These are phyloP conservation scores for Xanthia togata DNA, from an alignment of 2,888 invertebrate genomes.

Conservation along the genomic window DNA sequence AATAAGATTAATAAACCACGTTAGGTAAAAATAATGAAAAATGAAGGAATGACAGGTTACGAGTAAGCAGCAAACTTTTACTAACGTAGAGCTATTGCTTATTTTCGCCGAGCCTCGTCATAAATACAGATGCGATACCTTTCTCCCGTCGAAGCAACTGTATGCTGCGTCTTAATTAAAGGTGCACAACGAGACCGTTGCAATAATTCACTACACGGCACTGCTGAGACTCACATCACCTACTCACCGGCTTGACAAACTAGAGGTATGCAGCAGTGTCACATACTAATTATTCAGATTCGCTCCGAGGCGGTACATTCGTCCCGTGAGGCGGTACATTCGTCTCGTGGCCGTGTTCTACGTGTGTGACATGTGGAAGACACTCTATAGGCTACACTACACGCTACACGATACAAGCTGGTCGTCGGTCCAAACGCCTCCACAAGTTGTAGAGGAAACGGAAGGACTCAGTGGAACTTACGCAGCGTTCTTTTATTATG, in stretches of 20 bases:
- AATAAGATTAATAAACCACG: too few species aligned
- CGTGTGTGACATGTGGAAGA: neutral
- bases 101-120: neutral
- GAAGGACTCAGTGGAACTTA: conserved; percentile 14
- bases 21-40: too few species aligned
- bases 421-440: neutral
- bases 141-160: neutral
- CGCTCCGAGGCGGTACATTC: neutral
- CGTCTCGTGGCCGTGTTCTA: conserved; percentile 2
- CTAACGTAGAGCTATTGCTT: too few species aligned
- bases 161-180: conserved; percentile 31
- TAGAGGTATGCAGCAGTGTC: neutral
- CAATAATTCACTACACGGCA: neutral
- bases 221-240: neutral
- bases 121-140: conserved; percentile 5
- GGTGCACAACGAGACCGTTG: neutral
- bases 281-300: conserved; percentile 10
- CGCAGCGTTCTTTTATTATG: neutral
- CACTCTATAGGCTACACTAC: neutral
- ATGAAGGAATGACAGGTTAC: too few species aligned
- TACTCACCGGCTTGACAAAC: neutral
- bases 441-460: neutral
- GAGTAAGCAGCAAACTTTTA: too few species aligned
- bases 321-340: neutral
- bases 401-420: neutral